Evolutionary conservation across 2,797 vertebrate species (phyloP).

Genomic region (Lacerta bilineata): DNA sequence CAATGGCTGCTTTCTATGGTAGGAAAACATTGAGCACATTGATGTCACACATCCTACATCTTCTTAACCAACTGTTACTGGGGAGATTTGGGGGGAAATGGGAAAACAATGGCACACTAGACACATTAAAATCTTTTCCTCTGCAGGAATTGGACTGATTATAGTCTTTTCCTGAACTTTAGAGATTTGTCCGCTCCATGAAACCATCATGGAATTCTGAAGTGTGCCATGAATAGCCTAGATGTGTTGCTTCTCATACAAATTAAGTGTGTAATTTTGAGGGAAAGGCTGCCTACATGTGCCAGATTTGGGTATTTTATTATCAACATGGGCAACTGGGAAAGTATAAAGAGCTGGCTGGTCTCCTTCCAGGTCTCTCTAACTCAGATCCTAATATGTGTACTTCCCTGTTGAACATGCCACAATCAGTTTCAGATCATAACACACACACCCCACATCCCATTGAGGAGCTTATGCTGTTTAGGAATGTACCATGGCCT

Average conservation of each 20-base stretch:
- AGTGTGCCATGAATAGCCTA: background rate
- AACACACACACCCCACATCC: background rate
- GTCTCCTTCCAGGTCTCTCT: background rate
- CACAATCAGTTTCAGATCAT: background rate
- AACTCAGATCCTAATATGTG: background rate
- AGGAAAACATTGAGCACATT: background rate
- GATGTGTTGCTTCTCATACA: background rate
- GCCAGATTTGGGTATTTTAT: background rate
- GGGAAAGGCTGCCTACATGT: rapidly evolving
- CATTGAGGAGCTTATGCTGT: background rate
- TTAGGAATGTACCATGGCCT: background rate
- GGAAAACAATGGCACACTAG: background rate
- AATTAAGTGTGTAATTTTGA: background rate
- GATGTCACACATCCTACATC: background rate
- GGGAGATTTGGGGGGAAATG: background rate
- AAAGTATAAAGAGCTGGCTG: background rate
- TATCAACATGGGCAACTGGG: background rate
- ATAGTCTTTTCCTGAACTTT: slow-evolving; percentile 24
- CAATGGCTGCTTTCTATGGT: background rate
- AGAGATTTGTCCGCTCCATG: slow-evolving; percentile 5
- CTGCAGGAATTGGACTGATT: slow-evolving; percentile 14
- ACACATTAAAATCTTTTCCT: background rate
- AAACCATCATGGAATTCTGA: background rate
- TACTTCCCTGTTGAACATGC: background rate
- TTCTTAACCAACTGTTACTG: background rate